phyloP scores from a whole-genome alignment of 1,140 invertebrate species.

The Heliconius eleuchia region DNA sequence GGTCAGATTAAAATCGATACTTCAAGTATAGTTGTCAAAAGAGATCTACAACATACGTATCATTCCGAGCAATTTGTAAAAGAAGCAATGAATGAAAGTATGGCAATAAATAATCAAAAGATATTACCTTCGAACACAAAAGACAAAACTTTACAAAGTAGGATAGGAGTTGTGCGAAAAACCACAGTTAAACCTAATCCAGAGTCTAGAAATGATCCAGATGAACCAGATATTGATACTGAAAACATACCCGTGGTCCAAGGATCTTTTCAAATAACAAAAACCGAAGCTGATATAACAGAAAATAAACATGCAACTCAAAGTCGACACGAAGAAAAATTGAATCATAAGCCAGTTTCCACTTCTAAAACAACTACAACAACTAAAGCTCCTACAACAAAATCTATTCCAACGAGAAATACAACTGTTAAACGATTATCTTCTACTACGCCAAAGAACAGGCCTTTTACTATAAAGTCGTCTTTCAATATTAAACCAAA shows the following conservation, averaged over 20 bases:
- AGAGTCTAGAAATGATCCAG: conserved; percentile 64
- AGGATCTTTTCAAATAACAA: conserved; percentile 84
- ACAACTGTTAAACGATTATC: conserved; percentile 56
- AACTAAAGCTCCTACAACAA: conserved; percentile 64
- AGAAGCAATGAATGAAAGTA: conserved; percentile 73
- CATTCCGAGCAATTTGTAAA: conserved; percentile 74
- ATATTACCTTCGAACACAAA: conserved; percentile 59
- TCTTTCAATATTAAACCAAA: conserved; percentile 72
- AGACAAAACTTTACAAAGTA: conserved; percentile 72
- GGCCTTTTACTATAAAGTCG: conserved; percentile 77
- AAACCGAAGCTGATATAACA: conserved; percentile 83
- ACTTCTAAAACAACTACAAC: conserved; percentile 63
- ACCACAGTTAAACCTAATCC: conserved; percentile 76
- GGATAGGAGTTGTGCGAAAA: conserved; percentile 80
- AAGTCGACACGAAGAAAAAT: conserved; percentile 68
- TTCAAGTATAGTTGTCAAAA: conserved; percentile 84
- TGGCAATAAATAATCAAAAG: conserved; percentile 60
- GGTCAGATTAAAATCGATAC: conserved; percentile 86
- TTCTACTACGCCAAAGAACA: conserved; percentile 57
- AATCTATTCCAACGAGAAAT: conserved; percentile 63
- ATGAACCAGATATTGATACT: conserved; percentile 80
- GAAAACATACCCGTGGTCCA: conserved; percentile 82
- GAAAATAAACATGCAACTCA: conserved; percentile 79
- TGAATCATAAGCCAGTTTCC: conserved; percentile 63
- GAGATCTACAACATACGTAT: conserved; percentile 81